Base-by-base conservation (phyloP, 1,140 invertebrate species). In the Leptinotarsa undecemlineata region DNA sequence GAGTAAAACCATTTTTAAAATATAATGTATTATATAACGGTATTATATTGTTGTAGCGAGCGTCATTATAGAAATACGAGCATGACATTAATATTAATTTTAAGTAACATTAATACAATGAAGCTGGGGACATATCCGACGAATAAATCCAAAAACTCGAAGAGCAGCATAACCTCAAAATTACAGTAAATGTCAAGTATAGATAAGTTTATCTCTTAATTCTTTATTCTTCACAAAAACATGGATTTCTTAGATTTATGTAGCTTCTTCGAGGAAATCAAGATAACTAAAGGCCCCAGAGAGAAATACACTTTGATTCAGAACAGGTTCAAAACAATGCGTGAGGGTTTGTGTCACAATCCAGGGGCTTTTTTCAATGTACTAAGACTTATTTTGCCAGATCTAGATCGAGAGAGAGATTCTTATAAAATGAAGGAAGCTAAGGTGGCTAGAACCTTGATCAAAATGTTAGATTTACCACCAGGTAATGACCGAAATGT, bases 341-440 rank as follows among this genome's bases (percentile, higher is more conserved):
- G 78, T 23, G 47, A 77, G 48, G 68, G 66, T 61, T 62, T 73
- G 26, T n/a, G 15, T 3, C 48, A 71, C 20, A 21, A 73, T 68
- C 71, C 68, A 64, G 76, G 71, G 42, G 63, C 68, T 17, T 89
- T 95, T 68, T 95, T 90, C 86, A 88, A 91, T 23, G 86, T 92
- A 8, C 83, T 96, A 74, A 86, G 95, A 76, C 85, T 95, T 17
- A 82, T 96, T 11, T 79, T 96, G 5, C 93, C 94, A 8, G 84
- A 88, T 60, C 83, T 90, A 14, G 95, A 94, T 78, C 87, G 88
- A 73, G 86, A 89, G 64, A 86, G 92, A 74, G 86, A 88, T 11
- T 84, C 89, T 3, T 92, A 92, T 83, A 90, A 91, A 6, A 83
- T 94, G 23, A 91, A 92, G 84, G 89, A 91, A 84, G 85, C 88